Evolutionary conservation across 1,140 invertebrate genomes (phyloP), one percentile per base, ranked within the genome.

Genomic region (Dendroctonus valens): DNA sequence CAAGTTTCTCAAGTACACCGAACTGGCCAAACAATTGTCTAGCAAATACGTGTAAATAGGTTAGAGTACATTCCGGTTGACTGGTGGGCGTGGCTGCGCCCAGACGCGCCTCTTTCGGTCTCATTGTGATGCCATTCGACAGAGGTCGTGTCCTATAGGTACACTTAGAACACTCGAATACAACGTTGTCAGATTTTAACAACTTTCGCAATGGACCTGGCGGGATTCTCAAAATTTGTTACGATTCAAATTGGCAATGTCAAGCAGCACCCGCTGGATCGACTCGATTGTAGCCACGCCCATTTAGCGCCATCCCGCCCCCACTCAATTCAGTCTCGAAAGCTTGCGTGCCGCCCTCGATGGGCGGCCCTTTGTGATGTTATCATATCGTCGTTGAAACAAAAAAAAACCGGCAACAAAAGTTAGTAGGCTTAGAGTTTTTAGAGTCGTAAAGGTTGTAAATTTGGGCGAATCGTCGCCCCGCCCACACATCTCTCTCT

Each of bases 1-100:
- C 68, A 97, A 97, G 83, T 96, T 96, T 85, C 87, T 96, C 69
- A 97, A 97, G 83, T 97, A 97, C 83, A 94, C 93, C 75, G 94
- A 97, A 83, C 86, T 97, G 77, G 94, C 94, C 69, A 97, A 96
- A 82, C 94, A 97, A 82, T 84, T 97, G 77, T 96, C 93, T 77
- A 95, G 93, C 81, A 96, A 96, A 84, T 96, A 96, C 83, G 90
- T 91, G 86, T 92, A 89, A 83, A 74, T 74, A 73, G 51, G 71
- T 68, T 67, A 59, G 62, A 70, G 57, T 70, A 74, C 74, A 77
- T 77, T 75, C 73, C 73, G 73, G 70, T 75, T 73, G 26, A 26
- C 26, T 26, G 26, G 26, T 26, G 26, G 26, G 26, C 26, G 26
- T 26, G 26, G 26, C 26, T n/a, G n/a, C n/a, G n/a, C n/a, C n/a